Evolutionary conservation across 2,888 invertebrate species (phyloP), one percentile per base, ranked within the genome.

Genomic region (Meganola albula): DNA sequence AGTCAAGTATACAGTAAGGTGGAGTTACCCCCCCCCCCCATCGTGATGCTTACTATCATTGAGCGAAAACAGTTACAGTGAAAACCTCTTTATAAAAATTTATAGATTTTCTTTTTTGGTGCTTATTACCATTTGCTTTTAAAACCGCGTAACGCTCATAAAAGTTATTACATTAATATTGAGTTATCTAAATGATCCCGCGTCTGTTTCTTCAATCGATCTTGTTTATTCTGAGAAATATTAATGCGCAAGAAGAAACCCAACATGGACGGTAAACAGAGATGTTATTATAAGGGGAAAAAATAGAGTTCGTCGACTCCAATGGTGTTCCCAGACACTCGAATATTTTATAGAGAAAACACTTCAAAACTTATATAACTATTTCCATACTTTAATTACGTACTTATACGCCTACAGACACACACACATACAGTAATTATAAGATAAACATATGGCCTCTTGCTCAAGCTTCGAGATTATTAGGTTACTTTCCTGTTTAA

Each of bases 321-420:
- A 67, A 69, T n/a, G n/a, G n/a, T 72, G 76, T 80, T 82, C 78
- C 78, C 82, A 80, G 68, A 67, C 79, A 82, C 83, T 83, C 70
- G 74, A 79, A 56, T 57, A 67, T 82, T 82, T 84, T 82, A 84
- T 84, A 78, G 79, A 67, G 78, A 84, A 84, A 83, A 83, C 83
- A 84, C 84, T 84, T 83, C 77, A 83, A 84, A 83, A 79, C 68
- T 72, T 68, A 84, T 82, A 80, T 79, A 77, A 83, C 84, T 84
- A 83, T 83, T 80, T 82, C 80, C 76, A 83, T 82, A 77, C 76
- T 79, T 80, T 82, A 82, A 83, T 83, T 80, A 58, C 57, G 66
- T 64, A 74, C 75, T 69, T 63, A 67, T 50, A 67, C 73, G 69
- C 75, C 71, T 74, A 73, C 75, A 75, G 55, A 53, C 64, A 63